Conservation (phyloP, 30 jellyfish, hydroid and myxozoan genomes). For the Turritopsis rubra region DNA sequence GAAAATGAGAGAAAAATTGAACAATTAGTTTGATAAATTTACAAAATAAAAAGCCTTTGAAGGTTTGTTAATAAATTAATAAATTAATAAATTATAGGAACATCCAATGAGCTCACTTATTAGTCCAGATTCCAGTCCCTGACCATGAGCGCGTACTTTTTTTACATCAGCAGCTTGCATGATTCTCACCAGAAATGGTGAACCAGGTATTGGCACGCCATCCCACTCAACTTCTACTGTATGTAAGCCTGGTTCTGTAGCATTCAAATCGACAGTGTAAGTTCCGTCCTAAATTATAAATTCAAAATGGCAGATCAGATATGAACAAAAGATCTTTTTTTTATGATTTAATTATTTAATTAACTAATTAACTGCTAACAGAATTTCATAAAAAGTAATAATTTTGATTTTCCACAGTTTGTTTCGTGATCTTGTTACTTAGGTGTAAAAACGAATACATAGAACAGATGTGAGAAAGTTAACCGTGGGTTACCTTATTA, state of each 20-base stretch:
- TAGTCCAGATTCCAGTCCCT: conserved; percentile 76
- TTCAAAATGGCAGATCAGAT: not conserved
- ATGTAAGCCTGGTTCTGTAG: conserved; percentile 93
- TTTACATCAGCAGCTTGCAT: conserved; percentile 84
- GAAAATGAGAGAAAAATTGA: no score
- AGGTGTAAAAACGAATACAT: not conserved
- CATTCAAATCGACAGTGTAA: conserved; percentile 89
- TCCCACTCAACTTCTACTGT: conserved; percentile 96
- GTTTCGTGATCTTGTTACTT: no score
- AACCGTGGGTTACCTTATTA: conserved; percentile 31
- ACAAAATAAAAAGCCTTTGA: no score
- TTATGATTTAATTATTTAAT: not conserved
- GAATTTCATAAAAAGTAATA: no score
- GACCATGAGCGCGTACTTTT: conserved; percentile 87
- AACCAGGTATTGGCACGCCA: conserved; percentile 91
- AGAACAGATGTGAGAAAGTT: not conserved
- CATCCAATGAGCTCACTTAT: conserved; percentile 44
- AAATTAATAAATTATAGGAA: no score
- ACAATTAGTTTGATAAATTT: no score
- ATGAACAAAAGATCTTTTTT: no score
- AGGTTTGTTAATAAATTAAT: no score
- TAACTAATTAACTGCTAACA: not conserved
- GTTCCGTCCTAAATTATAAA: conserved; percentile 69
- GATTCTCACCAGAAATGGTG: conserved; percentile 91
- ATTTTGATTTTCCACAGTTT: no score